Base-by-base conservation (phyloP, 2,888 invertebrate species). In the Cistogaster globosa region DNA sequence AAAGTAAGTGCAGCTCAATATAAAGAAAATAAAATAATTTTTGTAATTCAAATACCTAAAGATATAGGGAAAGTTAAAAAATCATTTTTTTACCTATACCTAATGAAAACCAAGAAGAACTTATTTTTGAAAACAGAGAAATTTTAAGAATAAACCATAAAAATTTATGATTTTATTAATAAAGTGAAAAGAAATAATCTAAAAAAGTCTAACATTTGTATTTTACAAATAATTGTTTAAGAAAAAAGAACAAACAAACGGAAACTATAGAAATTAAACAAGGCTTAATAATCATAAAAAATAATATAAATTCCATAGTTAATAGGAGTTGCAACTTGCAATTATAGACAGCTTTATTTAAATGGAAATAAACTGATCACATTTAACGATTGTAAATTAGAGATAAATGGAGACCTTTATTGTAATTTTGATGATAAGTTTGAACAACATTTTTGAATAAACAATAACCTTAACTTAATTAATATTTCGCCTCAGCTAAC, bases 21-120 rank as follows among this genome's bases (percentile, higher is more conserved):
- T 36, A 36, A 36, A 36, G 36, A 36, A 36, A 36, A 36, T 36
- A 68, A 48, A 68, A 38, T 55, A 42, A 69, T 69, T 65, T 65
- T 48, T 65, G 48, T 51, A 65, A 65, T 65, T 48, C 48, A 65
- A 55, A 69, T 69, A 38, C 53, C 42, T 36, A 68, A 68, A 55
- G 55, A 38, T 42, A 57, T 65, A 45, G 2, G 65, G 22, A 65
- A 67, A 51, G 12, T 32, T 32, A 69, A 42, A 55, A 38, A 8
- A 48, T 48, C 14, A 65, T 65, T 65, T 45, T 65, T 65, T 65
- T 26, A 60, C 8, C 36, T 60, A 65, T 65, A 22, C 26, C 9
- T 65, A 48, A 65, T 45, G 65, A 48, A 69, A 69, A 69, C 22
- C 38, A 55, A 69, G 69, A 69, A 55, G 55, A 69, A 69, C 69